Conservation (phyloP, 2,888 invertebrate genomes). For the Pseudococcus longispinus region DNA sequence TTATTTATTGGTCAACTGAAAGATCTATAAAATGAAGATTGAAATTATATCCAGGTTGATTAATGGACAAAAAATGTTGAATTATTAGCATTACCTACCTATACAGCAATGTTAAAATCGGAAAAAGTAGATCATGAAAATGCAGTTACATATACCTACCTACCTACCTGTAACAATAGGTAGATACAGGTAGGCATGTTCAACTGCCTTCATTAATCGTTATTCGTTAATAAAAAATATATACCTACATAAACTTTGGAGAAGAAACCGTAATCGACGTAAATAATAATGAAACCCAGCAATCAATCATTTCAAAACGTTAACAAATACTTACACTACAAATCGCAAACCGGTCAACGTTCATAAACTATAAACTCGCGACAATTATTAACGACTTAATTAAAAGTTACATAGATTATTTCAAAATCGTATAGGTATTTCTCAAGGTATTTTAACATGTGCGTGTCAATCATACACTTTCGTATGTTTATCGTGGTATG, state of each 20-base stretch:
- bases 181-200: too few species aligned
- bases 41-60: too few species aligned
- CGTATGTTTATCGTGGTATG: neutral
- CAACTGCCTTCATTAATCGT: too few species aligned
- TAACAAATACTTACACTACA: neutral
- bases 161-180: neutral
- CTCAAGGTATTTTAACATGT: conserved; percentile 34
- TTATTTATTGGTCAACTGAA: neutral
- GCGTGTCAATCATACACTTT: neutral
- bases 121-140: too few species aligned
- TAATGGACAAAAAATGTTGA: too few species aligned
- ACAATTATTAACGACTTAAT: conserved; percentile 10
- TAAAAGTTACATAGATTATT: conserved; percentile 13
- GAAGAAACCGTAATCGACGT: neutral
- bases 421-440: conserved; percentile 26
- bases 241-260: neutral
- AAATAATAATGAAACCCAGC: neutral
- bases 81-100: too few species aligned
- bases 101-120: too few species aligned
- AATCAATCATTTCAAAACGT: neutral
- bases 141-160: too few species aligned
- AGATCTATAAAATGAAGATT: too few species aligned
- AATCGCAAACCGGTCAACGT: neutral
- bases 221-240: neutral
- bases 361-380: neutral